A percentile compares a stretch with the other conserved stretches of the same genome.
Conservation (phyloP, 2,113 vertebrate genomes). For the Athene cunicularia region DNA sequence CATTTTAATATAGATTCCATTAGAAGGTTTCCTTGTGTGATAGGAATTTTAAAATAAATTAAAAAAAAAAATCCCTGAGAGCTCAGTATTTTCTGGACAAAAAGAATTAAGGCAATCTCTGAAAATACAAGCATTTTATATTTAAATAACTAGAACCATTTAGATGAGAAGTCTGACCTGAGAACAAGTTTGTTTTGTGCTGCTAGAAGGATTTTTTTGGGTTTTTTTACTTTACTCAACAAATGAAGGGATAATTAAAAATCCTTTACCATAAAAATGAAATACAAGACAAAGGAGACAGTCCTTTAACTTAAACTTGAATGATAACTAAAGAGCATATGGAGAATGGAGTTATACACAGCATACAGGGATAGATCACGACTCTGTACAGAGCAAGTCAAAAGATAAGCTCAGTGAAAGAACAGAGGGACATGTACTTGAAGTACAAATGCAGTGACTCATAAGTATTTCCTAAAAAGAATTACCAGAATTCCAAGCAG, state of each 20-base stretch:
- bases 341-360: background rate
- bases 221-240: background rate
- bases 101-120: background rate
- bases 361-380: background rate
- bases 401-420: background rate
- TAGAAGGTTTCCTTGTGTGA: background rate
- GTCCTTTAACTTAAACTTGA: background rate
- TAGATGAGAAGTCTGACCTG: background rate
- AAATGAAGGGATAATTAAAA: background rate
- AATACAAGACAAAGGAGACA: background rate
- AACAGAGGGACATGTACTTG: background rate
- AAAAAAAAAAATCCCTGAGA: background rate
- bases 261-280: background rate
- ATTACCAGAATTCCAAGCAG: background rate
- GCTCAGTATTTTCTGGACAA: background rate
- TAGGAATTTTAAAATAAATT: background rate
- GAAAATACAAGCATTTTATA: background rate
- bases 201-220: background rate
- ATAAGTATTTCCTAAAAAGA: background rate
- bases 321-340: background rate
- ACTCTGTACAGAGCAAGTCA: slow-evolving; percentile 24
- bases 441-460: slow-evolving; percentile 1
- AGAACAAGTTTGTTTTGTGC: background rate
- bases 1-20: background rate
- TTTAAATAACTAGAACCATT: background rate